Percentiles rank a stretch among this genome's conserved stretches.
phyloP scores from a whole-genome alignment of 2,888 invertebrate genomes.

The Cartodere bifasciata region DNA sequence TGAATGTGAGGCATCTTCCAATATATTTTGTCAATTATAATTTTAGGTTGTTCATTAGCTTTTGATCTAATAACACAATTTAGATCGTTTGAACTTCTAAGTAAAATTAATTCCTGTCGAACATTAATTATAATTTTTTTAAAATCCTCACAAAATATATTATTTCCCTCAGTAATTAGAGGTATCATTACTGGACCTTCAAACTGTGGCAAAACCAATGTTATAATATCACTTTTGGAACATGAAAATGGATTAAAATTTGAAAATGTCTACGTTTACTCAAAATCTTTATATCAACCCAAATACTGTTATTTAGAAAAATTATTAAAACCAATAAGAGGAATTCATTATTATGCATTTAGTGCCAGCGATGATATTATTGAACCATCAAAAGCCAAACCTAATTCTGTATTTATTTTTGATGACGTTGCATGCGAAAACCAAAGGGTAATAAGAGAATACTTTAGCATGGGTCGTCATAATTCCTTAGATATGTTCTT shows the following conservation, averaged over 20 bases:
- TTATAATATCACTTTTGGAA: conserved; percentile 23
- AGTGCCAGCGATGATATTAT: conserved; percentile 10
- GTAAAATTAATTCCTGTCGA: neutral
- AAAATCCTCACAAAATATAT: conserved; percentile 1
- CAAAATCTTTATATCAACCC: conserved; percentile 22
- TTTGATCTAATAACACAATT: too few species aligned
- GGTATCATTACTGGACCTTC: conserved; percentile 26
- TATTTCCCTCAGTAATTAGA: too few species aligned
- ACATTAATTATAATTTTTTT: conserved; percentile 1
- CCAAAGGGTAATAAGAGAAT: conserved; percentile 19
- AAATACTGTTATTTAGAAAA: conserved; percentile 22
- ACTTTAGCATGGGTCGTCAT: conserved; percentile 25
- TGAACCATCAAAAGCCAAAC: conserved; percentile 15
- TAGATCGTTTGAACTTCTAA: too few species aligned
- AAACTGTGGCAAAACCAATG: conserved; percentile 30
- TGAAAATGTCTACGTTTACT: conserved; percentile 29
- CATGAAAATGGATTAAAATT: conserved; percentile 26
- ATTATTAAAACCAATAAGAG: conserved; percentile 15
- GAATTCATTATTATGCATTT: conserved; percentile 15
- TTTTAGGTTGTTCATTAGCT: too few species aligned
- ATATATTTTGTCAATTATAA: conserved; percentile 14
- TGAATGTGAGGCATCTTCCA: conserved; percentile 17
- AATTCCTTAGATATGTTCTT: conserved; percentile 24
- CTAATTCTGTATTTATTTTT: conserved; percentile 25
- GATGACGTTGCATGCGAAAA: conserved; percentile 26